Conservation (phyloP, 2,888 invertebrate genomes). For the Amiota communis region DNA sequence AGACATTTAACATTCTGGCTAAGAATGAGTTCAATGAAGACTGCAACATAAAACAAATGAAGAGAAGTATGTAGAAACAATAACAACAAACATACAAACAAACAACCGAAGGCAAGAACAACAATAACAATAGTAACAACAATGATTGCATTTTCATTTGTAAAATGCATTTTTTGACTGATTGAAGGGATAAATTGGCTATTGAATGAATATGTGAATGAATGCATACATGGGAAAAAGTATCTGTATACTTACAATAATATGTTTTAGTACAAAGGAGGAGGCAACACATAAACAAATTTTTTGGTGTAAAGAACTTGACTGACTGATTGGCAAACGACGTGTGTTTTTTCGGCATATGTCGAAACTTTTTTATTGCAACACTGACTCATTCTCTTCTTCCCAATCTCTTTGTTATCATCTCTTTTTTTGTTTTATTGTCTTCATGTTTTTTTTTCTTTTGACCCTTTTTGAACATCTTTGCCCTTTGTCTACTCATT, state of each 20-base stretch:
- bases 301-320: too few relatives aligned
- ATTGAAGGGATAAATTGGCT: background rate
- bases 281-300: too few relatives aligned
- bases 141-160: conserved; percentile 22
- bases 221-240: too few relatives aligned
- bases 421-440: background rate
- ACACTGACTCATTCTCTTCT: background rate
- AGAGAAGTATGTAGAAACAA: too few relatives aligned
- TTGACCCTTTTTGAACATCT: too few relatives aligned
- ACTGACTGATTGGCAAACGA: conserved; percentile 10
- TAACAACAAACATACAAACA: too few relatives aligned
- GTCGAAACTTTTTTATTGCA: conserved; percentile 24
- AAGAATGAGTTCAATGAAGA: too few relatives aligned
- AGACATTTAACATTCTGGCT: too few relatives aligned
- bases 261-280: too few relatives aligned
- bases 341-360: conserved; percentile 23
- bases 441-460: background rate
- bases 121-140: background rate
- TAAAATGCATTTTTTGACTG: conserved; percentile 26
- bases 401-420: background rate
- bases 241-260: too few relatives aligned
- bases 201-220: background rate
- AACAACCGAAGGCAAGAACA: background rate
- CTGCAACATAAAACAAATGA: too few relatives aligned
- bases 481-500: too few relatives aligned